Evolutionary conservation across 2,797 vertebrate genomes (phyloP).

Genomic region (Artibeus lituratus): DNA sequence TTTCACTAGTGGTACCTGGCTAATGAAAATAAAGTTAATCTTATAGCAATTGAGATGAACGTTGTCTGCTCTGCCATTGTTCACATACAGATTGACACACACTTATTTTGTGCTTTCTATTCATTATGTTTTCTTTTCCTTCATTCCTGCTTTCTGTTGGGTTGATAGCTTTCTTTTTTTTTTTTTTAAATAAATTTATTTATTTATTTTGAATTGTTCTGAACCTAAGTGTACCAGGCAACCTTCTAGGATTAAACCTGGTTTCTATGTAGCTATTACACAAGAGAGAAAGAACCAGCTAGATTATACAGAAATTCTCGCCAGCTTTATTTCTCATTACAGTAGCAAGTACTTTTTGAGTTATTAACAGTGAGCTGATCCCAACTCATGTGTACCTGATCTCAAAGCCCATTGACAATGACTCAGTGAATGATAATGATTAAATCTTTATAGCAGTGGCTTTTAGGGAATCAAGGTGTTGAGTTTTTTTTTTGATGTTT

Average conservation of each 20-base stretch:
- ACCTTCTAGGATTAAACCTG: not conserved
- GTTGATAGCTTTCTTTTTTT: too few relatives aligned
- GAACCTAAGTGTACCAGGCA: not conserved
- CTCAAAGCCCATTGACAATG: not conserved
- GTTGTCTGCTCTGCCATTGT: not conserved
- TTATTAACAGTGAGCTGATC: not conserved
- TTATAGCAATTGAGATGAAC: not conserved
- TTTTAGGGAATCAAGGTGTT: not conserved
- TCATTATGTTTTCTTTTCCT: not conserved
- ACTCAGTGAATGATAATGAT: not conserved
- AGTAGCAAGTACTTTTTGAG: not conserved
- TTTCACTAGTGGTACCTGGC: not conserved
- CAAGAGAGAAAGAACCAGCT: not conserved
- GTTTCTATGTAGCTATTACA: not conserved
- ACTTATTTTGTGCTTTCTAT: not conserved
- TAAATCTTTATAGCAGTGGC: not conserved
- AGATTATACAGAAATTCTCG: not conserved
- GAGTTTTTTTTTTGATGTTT: too few relatives aligned
- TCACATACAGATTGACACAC: not conserved
- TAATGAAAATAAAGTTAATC: slow-evolving; percentile 29
- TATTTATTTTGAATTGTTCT: too few relatives aligned
- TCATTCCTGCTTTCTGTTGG: not conserved
- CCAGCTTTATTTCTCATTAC: not conserved
- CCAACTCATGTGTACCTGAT: not conserved
- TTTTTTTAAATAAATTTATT: too few relatives aligned